phyloP scores from a whole-genome alignment of 2,113 vertebrate species.

The Xenopus borealis region DNA sequence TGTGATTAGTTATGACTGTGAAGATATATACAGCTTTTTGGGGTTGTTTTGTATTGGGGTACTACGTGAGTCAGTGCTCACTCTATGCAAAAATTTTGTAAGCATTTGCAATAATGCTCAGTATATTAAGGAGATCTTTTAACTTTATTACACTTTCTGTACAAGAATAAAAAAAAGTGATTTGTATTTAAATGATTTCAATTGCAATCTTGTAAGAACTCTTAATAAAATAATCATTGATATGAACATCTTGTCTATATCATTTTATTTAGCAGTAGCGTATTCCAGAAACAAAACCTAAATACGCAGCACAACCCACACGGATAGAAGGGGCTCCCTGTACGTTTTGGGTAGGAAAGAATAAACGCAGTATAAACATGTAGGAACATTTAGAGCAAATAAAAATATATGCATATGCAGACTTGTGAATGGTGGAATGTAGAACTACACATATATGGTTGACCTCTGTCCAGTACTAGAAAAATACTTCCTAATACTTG shows the following conservation, averaged over 20 bases:
- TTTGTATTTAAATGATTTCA: slow-evolving; percentile 94
- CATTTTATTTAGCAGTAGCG: too few relatives aligned
- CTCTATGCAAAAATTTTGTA: slow-evolving; percentile 91
- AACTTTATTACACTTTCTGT: slow-evolving; percentile 89
- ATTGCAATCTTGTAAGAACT: slow-evolving; percentile 86
- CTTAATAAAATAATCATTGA: slow-evolving; percentile 90
- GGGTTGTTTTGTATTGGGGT: slow-evolving; percentile 59
- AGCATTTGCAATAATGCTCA: slow-evolving; percentile 84
- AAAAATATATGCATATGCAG: too few relatives aligned
- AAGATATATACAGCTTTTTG: slow-evolving; percentile 65
- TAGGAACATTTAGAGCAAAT: too few relatives aligned
- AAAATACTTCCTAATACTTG: too few relatives aligned
- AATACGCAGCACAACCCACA: too few relatives aligned
- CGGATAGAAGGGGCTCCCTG: too few relatives aligned
- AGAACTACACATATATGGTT: too few relatives aligned
- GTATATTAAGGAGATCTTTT: slow-evolving; percentile 84
- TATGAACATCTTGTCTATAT: slow-evolving; percentile 53
- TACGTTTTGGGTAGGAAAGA: too few relatives aligned
- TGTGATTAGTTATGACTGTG: slow-evolving; percentile 58
- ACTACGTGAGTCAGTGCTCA: slow-evolving; percentile 80
- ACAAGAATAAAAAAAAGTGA: slow-evolving; percentile 65
- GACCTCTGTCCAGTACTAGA: too few relatives aligned
- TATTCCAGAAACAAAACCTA: too few relatives aligned
- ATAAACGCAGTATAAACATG: too few relatives aligned
- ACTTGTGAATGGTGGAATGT: too few relatives aligned